These are phyloP conservation scores for Coregonus ussuriensis DNA, from an alignment of 2,797 vertebrate genomes.

Conservation along the genomic window DNA sequence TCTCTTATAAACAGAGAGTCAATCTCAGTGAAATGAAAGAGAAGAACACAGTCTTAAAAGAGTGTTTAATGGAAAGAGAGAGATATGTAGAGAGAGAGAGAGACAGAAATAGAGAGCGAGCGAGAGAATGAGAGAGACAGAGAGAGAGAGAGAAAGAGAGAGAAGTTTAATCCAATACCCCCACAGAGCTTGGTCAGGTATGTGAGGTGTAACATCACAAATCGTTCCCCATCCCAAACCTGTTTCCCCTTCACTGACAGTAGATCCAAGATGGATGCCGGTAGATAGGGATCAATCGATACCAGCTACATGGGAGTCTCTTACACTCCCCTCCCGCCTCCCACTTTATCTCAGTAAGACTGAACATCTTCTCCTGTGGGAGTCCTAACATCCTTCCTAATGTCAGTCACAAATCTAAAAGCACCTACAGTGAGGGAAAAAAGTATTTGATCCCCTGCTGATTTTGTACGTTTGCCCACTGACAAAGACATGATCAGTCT, in stretches of 20 bases:
- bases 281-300: constrained; percentile 29
- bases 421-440: no score
- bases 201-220: neutral
- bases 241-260: constrained; percentile 8
- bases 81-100: no score
- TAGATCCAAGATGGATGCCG: constrained; percentile 20
- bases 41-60: constrained; percentile 5
- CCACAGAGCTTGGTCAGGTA: neutral
- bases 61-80: no score
- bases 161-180: constrained; percentile 5
- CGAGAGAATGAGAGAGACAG: no score
- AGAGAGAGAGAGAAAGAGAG: neutral
- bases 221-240: constrained; percentile 16
- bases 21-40: constrained; percentile 13
- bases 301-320: constrained; percentile 1
- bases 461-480: no score
- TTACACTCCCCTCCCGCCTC: neutral
- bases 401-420: no score
- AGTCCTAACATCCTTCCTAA: neutral
- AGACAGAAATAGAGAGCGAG: neutral
- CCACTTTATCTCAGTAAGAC: neutral
- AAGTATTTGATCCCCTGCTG: no score
- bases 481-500: no score
- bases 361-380: neutral
- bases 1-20: neutral